phyloP scores from a whole-genome alignment of 2,888 invertebrate species.

The Argyresthia albistria region DNA sequence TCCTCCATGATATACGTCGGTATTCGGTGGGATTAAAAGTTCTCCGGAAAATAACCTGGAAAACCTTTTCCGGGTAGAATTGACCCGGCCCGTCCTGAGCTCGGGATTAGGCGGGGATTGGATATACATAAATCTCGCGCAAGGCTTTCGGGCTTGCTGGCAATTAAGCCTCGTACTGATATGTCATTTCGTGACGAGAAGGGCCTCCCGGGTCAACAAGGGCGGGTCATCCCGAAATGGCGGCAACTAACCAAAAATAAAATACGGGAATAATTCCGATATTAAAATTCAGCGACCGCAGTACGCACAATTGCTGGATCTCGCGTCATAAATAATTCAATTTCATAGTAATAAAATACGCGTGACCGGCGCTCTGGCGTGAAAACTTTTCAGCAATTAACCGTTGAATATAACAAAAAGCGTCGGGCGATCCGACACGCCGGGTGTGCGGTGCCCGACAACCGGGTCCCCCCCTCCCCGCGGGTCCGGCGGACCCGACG shows the following conservation, averaged over 20 bases:
- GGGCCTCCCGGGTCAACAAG: constrained; percentile 14
- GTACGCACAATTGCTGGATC: constrained; percentile 49
- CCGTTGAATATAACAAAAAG: constrained; percentile 68
- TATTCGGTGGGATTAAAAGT: constrained; percentile 72
- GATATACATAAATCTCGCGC: constrained; percentile 68
- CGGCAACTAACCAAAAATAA: constrained; percentile 13
- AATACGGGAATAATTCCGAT: constrained; percentile 51
- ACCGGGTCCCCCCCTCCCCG: constrained; percentile 14
- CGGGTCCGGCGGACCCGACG: constrained; percentile 1
- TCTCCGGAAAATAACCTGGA: constrained; percentile 73
- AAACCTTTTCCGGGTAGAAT: constrained; percentile 71
- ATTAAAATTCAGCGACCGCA: constrained; percentile 64
- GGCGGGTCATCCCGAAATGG: neutral
- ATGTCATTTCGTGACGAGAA: constrained; percentile 62
- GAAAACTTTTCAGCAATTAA: constrained; percentile 72
- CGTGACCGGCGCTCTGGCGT: constrained; percentile 64
- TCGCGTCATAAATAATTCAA: constrained; percentile 69
- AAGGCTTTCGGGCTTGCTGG: constrained; percentile 60
- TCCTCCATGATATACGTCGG: constrained; percentile 73
- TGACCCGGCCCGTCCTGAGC: constrained; percentile 53
- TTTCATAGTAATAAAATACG: constrained; percentile 72
- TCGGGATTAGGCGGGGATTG: constrained; percentile 69
- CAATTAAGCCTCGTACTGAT: constrained; percentile 65
- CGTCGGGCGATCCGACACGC: constrained; percentile 43
- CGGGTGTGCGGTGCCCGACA: constrained; percentile 22